Percentiles rank a stretch among this genome's conserved stretches.
Conservation (phyloP, 2,888 invertebrate genomes). For the Pterobdella sp. region DNA sequence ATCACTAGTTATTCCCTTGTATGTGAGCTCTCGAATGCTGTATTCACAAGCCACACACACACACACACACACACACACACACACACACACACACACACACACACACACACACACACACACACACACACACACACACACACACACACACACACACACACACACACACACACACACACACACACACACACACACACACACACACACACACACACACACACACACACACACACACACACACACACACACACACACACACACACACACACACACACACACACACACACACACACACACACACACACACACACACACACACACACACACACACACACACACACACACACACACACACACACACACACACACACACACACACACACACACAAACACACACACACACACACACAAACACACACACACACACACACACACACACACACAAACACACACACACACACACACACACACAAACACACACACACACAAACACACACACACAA, state of each 20-base stretch:
- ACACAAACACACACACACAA: not conserved
- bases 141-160: conserved; percentile 20
- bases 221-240: conserved; percentile 16
- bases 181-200: conserved; percentile 16
- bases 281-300: conserved; percentile 16
- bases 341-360: conserved; percentile 16
- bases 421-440: conserved; percentile 1
- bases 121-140: conserved; percentile 25
- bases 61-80: conserved; percentile 21
- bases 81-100: conserved; percentile 26
- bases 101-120: conserved; percentile 24
- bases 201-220: conserved; percentile 16
- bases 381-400: not conserved
- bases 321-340: conserved; percentile 16
- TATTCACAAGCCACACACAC: not conserved
- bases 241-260: conserved; percentile 14
- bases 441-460: not conserved
- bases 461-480: not conserved
- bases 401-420: not conserved
- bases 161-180: conserved; percentile 16
- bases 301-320: conserved; percentile 16
- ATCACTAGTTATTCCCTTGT: no score
- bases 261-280: conserved; percentile 16
- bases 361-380: conserved; percentile 1
- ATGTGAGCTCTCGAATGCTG: no score